These are phyloP conservation scores for Acropternis orthonyx DNA, from an alignment of 2,797 vertebrate genomes.

Conservation along the genomic window DNA sequence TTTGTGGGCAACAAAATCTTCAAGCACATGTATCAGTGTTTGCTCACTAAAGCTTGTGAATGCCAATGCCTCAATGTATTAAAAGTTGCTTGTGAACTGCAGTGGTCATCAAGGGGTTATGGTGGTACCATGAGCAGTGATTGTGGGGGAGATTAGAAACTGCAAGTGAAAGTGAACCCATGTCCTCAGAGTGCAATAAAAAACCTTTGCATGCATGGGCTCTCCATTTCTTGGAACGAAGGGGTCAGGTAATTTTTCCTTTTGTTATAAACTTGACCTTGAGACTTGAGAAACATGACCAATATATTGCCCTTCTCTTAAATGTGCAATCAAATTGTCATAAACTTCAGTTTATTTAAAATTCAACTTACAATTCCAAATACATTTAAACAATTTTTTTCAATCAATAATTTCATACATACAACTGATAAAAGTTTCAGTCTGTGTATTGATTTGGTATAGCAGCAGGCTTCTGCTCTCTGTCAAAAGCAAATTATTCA, in stretches of 20 bases:
- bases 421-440: background rate
- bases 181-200: background rate
- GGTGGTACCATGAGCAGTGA: background rate
- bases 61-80: background rate
- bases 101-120: background rate
- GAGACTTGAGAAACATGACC: background rate
- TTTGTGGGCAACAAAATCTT: background rate
- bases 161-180: background rate
- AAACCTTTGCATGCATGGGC: background rate
- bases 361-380: background rate
- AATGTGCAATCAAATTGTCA: background rate
- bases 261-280: background rate
- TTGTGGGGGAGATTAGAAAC: background rate
- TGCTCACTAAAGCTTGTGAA: background rate
- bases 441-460: background rate
- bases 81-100: background rate
- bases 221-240: background rate
- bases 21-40: background rate
- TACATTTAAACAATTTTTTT: background rate
- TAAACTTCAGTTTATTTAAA: slow-evolving; percentile 1
- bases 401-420: background rate
- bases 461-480: background rate
- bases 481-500: background rate
- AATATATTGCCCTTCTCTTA: background rate
- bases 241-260: background rate